A percentile compares a stretch with the other conserved stretches of the same genome.
Evolutionary conservation across 2,113 vertebrate species (phyloP).

Genomic region (Prionailurus viverrinus): DNA sequence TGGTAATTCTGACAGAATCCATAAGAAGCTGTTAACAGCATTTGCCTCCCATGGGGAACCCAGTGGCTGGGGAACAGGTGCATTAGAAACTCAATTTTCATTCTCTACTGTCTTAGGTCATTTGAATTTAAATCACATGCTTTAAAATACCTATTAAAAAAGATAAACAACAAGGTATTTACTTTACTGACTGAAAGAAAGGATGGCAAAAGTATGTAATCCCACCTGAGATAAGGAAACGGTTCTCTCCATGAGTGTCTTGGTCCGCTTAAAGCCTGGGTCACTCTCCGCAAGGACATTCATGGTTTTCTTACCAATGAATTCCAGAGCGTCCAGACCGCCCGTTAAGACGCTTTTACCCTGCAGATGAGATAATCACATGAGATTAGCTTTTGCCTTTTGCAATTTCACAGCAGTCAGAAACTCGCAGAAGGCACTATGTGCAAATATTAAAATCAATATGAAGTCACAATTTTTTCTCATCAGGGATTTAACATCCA

Average conservation of each 20-base stretch:
- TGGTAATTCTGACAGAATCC: background rate
- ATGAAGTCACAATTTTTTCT: conserved; percentile 58
- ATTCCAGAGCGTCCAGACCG: conserved; percentile 98
- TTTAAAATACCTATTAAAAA: conserved; percentile 6
- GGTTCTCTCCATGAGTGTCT: conserved; percentile 97
- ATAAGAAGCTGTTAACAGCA: background rate
- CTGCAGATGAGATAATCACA: conserved; percentile 83
- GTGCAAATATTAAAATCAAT: conserved; percentile 69
- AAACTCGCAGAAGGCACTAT: fast-evolving
- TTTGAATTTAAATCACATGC: background rate
- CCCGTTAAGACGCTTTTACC: conserved; percentile 97
- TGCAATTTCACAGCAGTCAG: background rate
- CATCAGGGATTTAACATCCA: conserved; percentile 46
- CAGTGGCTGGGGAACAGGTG: background rate
- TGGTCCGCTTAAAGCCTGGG: conserved; percentile 98
- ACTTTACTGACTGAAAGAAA: conserved; percentile 3
- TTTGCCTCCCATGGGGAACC: background rate
- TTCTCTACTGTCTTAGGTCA: background rate
- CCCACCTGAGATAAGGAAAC: conserved; percentile 96
- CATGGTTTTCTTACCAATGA: conserved; percentile 99
- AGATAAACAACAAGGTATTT: background rate
- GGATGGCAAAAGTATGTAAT: background rate
- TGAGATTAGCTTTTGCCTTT: conserved; percentile 66
- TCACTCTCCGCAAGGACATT: conserved; percentile 97
- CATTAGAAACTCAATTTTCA: background rate